A percentile compares a stretch with the other conserved stretches of the same genome.
phyloP scores from a whole-genome alignment of 2,113 vertebrate genomes.

The Lepus europaeus region DNA sequence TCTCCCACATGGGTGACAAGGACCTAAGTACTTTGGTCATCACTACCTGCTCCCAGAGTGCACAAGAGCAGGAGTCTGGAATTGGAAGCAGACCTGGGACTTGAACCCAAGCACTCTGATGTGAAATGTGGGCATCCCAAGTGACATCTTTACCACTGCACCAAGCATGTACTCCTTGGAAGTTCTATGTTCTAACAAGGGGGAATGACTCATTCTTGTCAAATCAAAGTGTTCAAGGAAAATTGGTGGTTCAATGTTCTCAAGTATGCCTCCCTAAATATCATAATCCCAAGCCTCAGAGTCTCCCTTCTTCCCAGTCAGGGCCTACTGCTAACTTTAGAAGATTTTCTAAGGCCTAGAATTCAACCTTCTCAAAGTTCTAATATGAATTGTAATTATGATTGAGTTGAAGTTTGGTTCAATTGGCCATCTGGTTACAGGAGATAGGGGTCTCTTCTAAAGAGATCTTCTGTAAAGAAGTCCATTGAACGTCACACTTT shows the following conservation, averaged over 20 bases:
- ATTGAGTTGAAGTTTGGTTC: neutral
- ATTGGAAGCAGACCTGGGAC: no score
- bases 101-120: no score
- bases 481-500: neutral
- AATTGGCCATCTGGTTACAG: neutral
- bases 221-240: neutral
- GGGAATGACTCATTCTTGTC: neutral
- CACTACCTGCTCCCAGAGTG: no score
- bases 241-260: neutral
- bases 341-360: slow-evolving; percentile 27
- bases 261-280: neutral
- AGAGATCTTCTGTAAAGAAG: neutral
- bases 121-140: no score
- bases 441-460: neutral
- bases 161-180: no score
- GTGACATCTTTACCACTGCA: no score
- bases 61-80: no score
- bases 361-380: slow-evolving; percentile 1
- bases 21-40: no score
- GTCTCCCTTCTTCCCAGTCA: neutral
- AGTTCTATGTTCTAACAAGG: neutral
- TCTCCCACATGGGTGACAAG: no score
- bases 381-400: neutral
- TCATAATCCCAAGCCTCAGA: neutral
- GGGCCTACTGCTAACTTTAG: neutral